These are phyloP conservation scores for Rhingia campestris DNA, from an alignment of 2,888 invertebrate genomes.

Conservation along the genomic window DNA sequence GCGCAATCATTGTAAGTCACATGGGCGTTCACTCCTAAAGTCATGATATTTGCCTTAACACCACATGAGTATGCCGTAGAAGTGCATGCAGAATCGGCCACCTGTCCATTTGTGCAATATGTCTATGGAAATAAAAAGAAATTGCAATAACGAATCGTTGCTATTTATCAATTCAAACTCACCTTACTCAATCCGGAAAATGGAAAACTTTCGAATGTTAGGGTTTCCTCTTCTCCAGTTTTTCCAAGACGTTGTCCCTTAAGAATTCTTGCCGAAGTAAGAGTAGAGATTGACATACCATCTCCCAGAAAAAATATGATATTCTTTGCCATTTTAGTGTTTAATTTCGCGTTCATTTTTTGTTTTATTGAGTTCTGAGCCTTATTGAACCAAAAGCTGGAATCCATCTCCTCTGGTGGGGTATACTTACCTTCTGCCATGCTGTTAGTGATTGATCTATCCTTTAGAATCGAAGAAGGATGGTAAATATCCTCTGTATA, in stretches of 20 bases:
- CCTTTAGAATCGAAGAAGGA: not conserved
- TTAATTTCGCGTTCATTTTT: slow-evolving; percentile 64
- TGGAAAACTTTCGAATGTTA: slow-evolving; percentile 87
- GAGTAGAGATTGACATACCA: slow-evolving; percentile 88
- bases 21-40: slow-evolving; percentile 88
- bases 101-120: slow-evolving; percentile 86
- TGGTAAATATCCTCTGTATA: slow-evolving; percentile 34
- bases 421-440: slow-evolving; percentile 51
- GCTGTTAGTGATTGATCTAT: slow-evolving; percentile 27
- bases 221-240: slow-evolving; percentile 85
- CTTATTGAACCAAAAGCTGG: slow-evolving; percentile 76
- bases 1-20: slow-evolving; percentile 86
- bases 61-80: slow-evolving; percentile 88
- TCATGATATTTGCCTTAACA: slow-evolving; percentile 87
- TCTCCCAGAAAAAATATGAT: slow-evolving; percentile 83
- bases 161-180: slow-evolving; percentile 19
- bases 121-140: slow-evolving; percentile 81
- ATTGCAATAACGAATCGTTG: not conserved
- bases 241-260: slow-evolving; percentile 85
- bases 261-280: slow-evolving; percentile 87
- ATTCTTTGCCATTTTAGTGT: slow-evolving; percentile 77
- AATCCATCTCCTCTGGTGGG: slow-evolving; percentile 75
- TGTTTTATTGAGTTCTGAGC: slow-evolving; percentile 75
- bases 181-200: slow-evolving; percentile 87
- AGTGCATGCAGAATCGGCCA: slow-evolving; percentile 89